Base-by-base conservation (phyloP, 1,140 invertebrate species). In the Cherax quadricarinatus region DNA sequence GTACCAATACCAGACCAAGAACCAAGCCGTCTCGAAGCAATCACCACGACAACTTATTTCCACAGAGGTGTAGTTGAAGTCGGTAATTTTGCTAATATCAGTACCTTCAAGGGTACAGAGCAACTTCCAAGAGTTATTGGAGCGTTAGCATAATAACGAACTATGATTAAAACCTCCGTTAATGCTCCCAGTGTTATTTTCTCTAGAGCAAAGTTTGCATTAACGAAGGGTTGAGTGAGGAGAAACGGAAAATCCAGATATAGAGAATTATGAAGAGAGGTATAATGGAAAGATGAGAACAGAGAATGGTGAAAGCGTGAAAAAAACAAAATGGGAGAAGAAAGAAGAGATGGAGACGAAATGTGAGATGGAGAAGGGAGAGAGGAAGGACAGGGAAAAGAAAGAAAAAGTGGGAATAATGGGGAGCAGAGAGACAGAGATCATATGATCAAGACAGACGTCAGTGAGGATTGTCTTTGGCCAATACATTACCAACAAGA, bases 21-120 rank as follows among this genome's bases (percentile, higher is more conserved):
- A 75, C 70, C 24, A 75, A 9, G 21, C 4, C 70, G 70, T 30
- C 7, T n/a, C n/a, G 1, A 10, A 30, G 70, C 24, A 75, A 75
- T 30, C 70, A 75, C 24, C 70, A 30, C 70, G 70, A 75, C 83
- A 85, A 70, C 62, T 70, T 70, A 60, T 48, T 70, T 66, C 60
- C 30, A 4, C 57, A 21, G 21, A 79, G 48, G 75, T 87, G 53
- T 57, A 78, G 70, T 75, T 70, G 78, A 79, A 60, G 85, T 75
- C 70, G 70, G 85, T 66, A 75, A 87, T 87, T 87, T 87, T 78
- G 41, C 51, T 87, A 87, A 87, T 87, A 75, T 73, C 85, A 87
- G 85, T n/a, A 87, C 73, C 70, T 53, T 24, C 70, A 41, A 60
- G 75, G 14, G 51, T 79, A 53, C 78, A 57, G 30, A 87, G 78